Evolutionary conservation across 2,113 vertebrate species (phyloP).

Genomic region (Plecturocebus donacophilus): DNA sequence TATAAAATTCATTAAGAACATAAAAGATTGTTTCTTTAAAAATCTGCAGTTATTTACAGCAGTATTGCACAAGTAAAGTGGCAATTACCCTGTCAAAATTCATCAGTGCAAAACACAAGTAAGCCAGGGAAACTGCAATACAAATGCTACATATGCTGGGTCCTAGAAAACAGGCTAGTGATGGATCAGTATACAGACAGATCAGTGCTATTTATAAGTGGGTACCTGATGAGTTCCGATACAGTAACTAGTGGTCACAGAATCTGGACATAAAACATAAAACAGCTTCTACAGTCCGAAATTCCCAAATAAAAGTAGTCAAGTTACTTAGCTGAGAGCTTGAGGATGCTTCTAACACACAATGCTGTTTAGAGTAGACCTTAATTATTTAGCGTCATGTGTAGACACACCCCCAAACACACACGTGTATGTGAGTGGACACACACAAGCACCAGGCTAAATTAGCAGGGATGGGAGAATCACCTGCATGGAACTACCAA

Average conservation of each 20-base stretch:
- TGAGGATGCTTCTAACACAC: conserved; percentile 34
- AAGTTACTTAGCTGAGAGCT: conserved; percentile 49
- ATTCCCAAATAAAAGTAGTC: conserved; percentile 67
- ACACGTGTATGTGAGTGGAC: fast-evolving
- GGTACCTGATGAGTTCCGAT: conserved; percentile 77
- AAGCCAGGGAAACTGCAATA: conserved; percentile 89
- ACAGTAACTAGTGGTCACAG: conserved; percentile 79
- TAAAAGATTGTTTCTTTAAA: conserved; percentile 86
- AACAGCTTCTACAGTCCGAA: neutral
- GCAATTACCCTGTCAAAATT: conserved; percentile 95
- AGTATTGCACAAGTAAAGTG: conserved; percentile 93
- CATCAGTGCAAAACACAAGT: conserved; percentile 91
- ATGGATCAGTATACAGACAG: conserved; percentile 77
- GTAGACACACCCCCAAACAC: neutral
- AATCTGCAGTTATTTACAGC: conserved; percentile 92
- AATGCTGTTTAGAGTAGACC: neutral
- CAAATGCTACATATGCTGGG: conserved; percentile 96
- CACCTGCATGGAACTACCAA: neutral
- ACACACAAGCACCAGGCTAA: conserved; percentile 68
- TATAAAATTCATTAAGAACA: conserved; percentile 90
- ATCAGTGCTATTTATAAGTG: conserved; percentile 75
- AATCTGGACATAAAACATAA: conserved; percentile 55
- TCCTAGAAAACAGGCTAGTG: conserved; percentile 85
- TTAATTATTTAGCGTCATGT: neutral
- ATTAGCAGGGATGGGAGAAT: conserved; percentile 28